phyloP scores from a whole-genome alignment of 2,888 invertebrate species.

The Pristionchus maxplancki region DNA sequence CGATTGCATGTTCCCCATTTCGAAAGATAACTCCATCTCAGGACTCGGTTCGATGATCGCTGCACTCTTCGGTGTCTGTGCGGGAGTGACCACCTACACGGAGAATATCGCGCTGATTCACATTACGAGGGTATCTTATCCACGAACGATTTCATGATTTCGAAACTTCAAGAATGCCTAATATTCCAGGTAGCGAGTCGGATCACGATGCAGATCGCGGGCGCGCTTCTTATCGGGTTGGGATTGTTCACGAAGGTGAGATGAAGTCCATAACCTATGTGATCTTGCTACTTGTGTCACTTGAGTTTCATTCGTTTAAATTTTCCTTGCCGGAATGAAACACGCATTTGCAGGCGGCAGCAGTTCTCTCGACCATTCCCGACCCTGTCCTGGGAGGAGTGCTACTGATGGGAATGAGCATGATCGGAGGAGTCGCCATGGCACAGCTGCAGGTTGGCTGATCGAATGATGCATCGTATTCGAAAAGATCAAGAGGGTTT shows the following conservation, averaged over 20 bases:
- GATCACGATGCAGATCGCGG: slow-evolving; percentile 72
- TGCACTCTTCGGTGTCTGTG: slow-evolving; percentile 66
- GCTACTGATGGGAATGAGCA: slow-evolving; percentile 71
- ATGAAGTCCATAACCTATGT: neutral
- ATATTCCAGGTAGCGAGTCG: slow-evolving; percentile 68
- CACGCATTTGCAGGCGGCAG: slow-evolving; percentile 71
- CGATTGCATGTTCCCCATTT: too few relatives aligned
- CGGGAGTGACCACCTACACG: slow-evolving; percentile 73
- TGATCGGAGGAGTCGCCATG: slow-evolving; percentile 72
- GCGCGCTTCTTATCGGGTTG: slow-evolving; percentile 64
- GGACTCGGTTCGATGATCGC: slow-evolving; percentile 67
- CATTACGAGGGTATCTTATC: slow-evolving; percentile 60
- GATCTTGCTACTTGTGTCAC: too few relatives aligned
- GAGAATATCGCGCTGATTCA: slow-evolving; percentile 72
- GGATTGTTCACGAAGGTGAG: slow-evolving; percentile 67
- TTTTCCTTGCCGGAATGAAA: too few relatives aligned
- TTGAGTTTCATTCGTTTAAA: too few relatives aligned
- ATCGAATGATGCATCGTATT: neutral
- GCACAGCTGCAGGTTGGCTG: slow-evolving; percentile 65
- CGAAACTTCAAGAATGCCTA: too few relatives aligned
- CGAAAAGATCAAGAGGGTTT: neutral
- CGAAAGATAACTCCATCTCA: too few relatives aligned
- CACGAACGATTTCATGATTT: too few relatives aligned
- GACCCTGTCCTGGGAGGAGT: slow-evolving; percentile 72
- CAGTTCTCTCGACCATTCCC: slow-evolving; percentile 71